Base-by-base conservation (phyloP, 2,113 vertebrate genomes). In the Hippocampus mohnikei region DNA sequence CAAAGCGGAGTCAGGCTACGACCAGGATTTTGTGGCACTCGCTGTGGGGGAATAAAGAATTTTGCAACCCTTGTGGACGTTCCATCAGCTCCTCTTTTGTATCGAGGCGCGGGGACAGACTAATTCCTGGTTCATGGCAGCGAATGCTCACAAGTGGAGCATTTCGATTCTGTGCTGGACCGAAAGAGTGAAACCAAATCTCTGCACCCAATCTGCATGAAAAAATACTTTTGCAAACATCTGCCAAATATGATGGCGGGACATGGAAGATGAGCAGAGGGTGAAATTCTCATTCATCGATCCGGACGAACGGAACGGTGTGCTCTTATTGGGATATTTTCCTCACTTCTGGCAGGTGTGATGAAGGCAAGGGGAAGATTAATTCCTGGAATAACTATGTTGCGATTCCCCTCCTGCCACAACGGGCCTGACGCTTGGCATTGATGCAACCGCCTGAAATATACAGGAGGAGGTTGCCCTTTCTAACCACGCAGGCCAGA, bases 391-490 rank as follows among this genome's bases (percentile, higher is more conserved):
- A 41, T 62, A 62, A 78, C 63, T 70, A 68, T 3, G 58, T 29
- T 42, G 63, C 3, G 59, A 63, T 74, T 61, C 67, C 70, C 70
- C 75, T 73, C 76, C 70, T 33, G 71, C 66, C 65, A 29, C 81
- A 69, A 50, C 33, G 25, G 75, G 74, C 74, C 77, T 76, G 53
- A 60, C 11, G 50, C 67, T 70, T 55, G 67, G 77, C 78, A 81
- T 91, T 90, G 89, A 92, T 72, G 90, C 90, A 90, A 91, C 80
- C 79, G 74, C 62, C 76, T 84, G 88, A 88, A 91, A 91, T 74
- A 76, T 67, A 65, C 63, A 65, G 15, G 42, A 76, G 72, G 71
- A 80, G 75, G 75, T 81, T 81, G 83, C 80, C 67, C 65, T 72
- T 78, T 73, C 80, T 80, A 67, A 70, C 68, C 61, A 66, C 55